Evolutionary conservation across 2,113 vertebrate genomes (phyloP).

Genomic region (Anas platyrhynchos): DNA sequence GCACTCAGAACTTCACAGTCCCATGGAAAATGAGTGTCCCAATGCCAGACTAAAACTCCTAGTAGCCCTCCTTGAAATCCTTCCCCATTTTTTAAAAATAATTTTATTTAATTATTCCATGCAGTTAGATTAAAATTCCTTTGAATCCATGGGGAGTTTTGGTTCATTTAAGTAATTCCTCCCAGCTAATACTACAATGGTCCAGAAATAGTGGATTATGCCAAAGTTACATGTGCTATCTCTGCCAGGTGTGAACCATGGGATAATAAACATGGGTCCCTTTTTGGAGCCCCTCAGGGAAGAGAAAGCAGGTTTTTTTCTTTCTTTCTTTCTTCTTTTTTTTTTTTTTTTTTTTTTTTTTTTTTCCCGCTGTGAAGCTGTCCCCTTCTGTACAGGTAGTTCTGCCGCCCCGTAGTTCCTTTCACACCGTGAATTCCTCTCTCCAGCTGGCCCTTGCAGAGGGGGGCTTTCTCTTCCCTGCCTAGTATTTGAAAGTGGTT

Average conservation of each 20-base stretch:
- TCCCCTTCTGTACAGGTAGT: not conserved
- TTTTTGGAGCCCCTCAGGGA: not conserved
- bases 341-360: not conserved
- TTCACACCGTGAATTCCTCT: not conserved
- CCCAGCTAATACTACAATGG: not conserved
- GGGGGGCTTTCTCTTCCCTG: not conserved
- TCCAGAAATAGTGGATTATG: not conserved
- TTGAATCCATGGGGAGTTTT: not conserved
- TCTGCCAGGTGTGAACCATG: accelerated
- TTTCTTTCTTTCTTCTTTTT: not conserved
- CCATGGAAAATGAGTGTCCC: accelerated
- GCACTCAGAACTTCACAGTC: accelerated
- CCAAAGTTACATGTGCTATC: accelerated
- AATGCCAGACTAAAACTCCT: not conserved
- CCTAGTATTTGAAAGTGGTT: not conserved
- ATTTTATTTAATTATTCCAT: not conserved
- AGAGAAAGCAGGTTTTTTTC: not conserved
- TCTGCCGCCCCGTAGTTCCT: not conserved
- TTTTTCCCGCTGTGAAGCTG: accelerated
- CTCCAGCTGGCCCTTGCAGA: not conserved
- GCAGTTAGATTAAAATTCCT: not conserved
- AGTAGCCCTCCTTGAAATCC: not conserved
- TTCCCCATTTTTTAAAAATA: not conserved
- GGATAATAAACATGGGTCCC: accelerated
- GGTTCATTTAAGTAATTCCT: not conserved